Evolutionary conservation across 2,113 vertebrate genomes (phyloP).

Genomic region (Muntiacus muntjak): DNA sequence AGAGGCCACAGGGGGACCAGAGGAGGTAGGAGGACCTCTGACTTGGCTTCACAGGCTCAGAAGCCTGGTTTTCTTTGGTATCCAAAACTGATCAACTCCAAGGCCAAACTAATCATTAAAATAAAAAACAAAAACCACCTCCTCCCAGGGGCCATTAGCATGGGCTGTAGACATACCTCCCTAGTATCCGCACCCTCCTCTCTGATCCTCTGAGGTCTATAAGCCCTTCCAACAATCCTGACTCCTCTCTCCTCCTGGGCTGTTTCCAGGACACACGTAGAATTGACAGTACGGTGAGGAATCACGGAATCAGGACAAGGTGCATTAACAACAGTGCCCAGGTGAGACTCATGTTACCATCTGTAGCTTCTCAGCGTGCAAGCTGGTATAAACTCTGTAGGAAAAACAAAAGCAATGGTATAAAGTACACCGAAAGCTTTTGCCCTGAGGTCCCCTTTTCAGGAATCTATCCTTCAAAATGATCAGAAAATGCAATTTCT

Average conservation of each 20-base stretch:
- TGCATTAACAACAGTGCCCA: neutral
- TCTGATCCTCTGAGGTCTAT: neutral
- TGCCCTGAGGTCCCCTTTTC: neutral
- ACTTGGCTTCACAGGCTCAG: neutral
- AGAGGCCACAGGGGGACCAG: neutral
- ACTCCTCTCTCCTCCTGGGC: neutral
- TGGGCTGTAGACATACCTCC: neutral
- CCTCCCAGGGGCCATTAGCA: neutral
- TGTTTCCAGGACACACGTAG: neutral
- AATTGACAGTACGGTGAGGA: neutral
- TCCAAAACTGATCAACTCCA: neutral
- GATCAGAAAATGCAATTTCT: neutral
- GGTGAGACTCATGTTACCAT: neutral
- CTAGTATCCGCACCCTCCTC: neutral
- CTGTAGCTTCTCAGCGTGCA: neutral
- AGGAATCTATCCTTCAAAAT: neutral
- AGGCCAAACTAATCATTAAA: neutral
- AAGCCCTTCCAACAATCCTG: neutral
- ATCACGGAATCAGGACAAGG: neutral
- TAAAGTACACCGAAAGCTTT: neutral
- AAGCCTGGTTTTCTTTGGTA: neutral
- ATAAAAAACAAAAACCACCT: neutral
- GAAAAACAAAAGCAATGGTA: neutral
- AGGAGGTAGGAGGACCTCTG: neutral
- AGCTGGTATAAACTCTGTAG: neutral